Evolutionary conservation across 1,140 invertebrate species (phyloP), one percentile per base, ranked within the genome.

Genomic region (Tribolium castaneum): DNA sequence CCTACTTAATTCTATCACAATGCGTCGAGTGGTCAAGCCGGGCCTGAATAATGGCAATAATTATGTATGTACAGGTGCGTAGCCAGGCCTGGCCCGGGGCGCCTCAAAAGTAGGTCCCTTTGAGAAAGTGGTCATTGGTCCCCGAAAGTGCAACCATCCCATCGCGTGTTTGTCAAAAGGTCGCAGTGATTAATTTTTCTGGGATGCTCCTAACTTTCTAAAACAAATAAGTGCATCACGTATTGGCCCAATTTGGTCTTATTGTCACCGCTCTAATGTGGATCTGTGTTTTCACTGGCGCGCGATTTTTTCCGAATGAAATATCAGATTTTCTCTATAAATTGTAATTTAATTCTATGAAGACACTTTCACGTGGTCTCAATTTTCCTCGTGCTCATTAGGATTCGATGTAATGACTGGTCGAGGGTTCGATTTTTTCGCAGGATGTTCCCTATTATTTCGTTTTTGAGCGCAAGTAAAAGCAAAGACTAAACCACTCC

Each of bases 151-250:
- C 54, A 59, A 6, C 39, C 14, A 59, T 25, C 54, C 39, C 14
- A 59, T 25, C 54, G 54, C 54, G 54, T 52, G 51, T 59, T 59
- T 25, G 54, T 22, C 19, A 59, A 59, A 59, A 22, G 7, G n/a
- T 45, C 54, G 6, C 54, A 10, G n/a, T 9, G 52, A 54, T 59
- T 59, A n/a, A 19, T 59, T 59, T 59, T 59, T 59, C 54, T n/a
- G 54, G 16, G 19, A n/a, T 30, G 25, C 25, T 22, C 19, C 6
- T 3, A 12, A 66, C 59, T 66, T 66, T 66, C 59, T 66, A 34
- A 66, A 66, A 30, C 30, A 66, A 66, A 66, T 66, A 66, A 66
- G 30, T 66, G 30, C 59, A 66, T 66, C 59, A 66, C 59, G 59
- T 59, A 14, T 59, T 12, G 22, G 25, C 14, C 25, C 25, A n/a